Base-by-base conservation (phyloP, 2,888 invertebrate species). In the Pachycephus smyrnensis region DNA sequence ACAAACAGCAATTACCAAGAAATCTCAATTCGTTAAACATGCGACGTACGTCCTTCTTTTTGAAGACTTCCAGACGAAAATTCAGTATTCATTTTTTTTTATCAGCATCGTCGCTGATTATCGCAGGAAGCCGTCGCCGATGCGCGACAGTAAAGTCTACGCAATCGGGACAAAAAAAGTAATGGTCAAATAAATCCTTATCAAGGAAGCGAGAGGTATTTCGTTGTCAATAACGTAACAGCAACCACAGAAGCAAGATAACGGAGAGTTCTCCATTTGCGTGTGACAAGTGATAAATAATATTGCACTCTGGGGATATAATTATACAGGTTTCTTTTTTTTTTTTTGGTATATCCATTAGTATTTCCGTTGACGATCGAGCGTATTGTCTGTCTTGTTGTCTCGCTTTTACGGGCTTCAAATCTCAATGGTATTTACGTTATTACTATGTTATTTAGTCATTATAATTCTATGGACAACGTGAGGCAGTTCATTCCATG, bases 401-500 rank as follows among this genome's bases (percentile, higher is more conserved):
- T 30, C 30, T 31, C 12, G 71, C 33, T 15, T n/a, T 71, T 71
- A 30, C 71, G 84, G 82, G 81, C 85, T 84, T 85, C 84, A 85
- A 82, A 85, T 83, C 82, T 83, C 81, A 75, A 83, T 80, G 80
- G 30, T 79, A 77, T 9, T 2, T 55, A 55, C 55, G 55, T 23
- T 55, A 23, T 23, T 55, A 55, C 55, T 55, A 55, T 23, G 23
- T 55, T 55, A 55, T 23, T 55, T 23, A 55, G 23, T 9, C 55
- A 15, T 40, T 6, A 40, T 2, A 55, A 23, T 55, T 55, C 31
- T 77, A 74, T 33, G 75, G 32, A 15, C 69, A 33, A 75, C 75
- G n/a, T 31, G 69, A 69, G 55, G 55, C 55, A 55, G 55, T 85
- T 88, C 86, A 90, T 88, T 90, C 90, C 90, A 90, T 90, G 78